A percentile compares a stretch with the other conserved stretches of the same genome.
These are phyloP conservation scores for Cebidichthys violaceus DNA, from an alignment of 2,113 vertebrate genomes.

Conservation along the genomic window DNA sequence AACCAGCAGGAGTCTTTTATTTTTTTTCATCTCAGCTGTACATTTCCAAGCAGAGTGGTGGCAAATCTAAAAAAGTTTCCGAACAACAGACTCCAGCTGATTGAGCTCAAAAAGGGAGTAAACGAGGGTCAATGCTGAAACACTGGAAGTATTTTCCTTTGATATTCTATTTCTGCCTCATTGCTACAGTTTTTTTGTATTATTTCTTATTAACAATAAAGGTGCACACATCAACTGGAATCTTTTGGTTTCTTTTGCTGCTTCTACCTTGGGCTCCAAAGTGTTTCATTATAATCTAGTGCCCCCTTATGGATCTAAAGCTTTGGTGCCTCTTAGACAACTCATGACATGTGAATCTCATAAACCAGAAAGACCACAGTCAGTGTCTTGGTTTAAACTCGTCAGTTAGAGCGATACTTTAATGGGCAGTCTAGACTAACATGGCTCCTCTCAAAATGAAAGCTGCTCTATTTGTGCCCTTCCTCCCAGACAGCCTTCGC, in stretches of 20 bases:
- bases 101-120: constrained; percentile 34
- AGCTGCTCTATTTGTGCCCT: constrained; percentile 30
- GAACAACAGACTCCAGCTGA: constrained; percentile 36
- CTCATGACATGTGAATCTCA: constrained; percentile 16
- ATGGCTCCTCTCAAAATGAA: constrained; percentile 32
- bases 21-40: constrained; percentile 18
- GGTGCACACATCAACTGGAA: constrained; percentile 12
- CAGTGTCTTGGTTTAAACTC: constrained; percentile 18
- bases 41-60: constrained; percentile 28
- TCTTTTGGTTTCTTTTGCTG: not conserved
- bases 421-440: constrained; percentile 14
- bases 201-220: constrained; percentile 24
- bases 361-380: constrained; percentile 3
- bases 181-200: not conserved
- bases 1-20: constrained; percentile 32
- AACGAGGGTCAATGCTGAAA: constrained; percentile 40
- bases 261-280: not conserved
- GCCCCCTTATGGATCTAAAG: constrained; percentile 73
- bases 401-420: constrained; percentile 23
- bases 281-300: constrained; percentile 69
- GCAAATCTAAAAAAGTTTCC: constrained; percentile 23
- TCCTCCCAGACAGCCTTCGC: constrained; percentile 17
- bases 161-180: constrained; percentile 30
- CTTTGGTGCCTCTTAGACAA: constrained; percentile 18
- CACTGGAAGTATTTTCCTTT: constrained; percentile 19